phyloP scores from a whole-genome alignment of 2,797 vertebrate genomes.

The Chromobotia macracanthus region DNA sequence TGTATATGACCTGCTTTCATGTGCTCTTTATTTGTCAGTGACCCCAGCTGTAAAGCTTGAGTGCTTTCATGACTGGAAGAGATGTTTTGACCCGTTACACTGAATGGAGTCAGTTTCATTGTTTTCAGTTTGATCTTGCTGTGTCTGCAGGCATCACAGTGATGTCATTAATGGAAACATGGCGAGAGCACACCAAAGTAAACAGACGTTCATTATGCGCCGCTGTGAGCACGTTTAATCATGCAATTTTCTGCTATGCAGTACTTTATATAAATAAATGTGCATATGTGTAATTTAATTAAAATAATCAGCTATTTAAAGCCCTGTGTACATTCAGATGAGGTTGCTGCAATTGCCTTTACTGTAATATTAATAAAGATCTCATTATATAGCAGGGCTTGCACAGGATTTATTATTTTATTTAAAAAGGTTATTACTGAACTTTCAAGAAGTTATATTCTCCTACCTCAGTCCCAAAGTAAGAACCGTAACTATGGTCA shows the following conservation, averaged over 20 bases:
- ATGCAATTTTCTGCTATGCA: background rate
- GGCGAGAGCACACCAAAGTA: background rate
- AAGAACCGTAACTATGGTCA: too few species aligned
- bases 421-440: background rate
- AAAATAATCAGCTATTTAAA: background rate
- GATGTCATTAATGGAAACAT: background rate
- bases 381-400: background rate
- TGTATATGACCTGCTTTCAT: background rate
- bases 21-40: background rate
- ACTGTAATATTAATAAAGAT: background rate
- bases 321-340: background rate
- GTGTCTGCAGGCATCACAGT: constrained; percentile 9
- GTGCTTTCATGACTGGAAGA: constrained; percentile 21
- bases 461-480: too few species aligned
- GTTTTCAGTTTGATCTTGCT: constrained; percentile 4
- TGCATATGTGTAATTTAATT: background rate
- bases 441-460: background rate
- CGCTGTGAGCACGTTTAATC: background rate
- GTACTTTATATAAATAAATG: background rate
- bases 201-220: background rate
- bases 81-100: constrained; percentile 1
- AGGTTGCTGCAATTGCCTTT: background rate
- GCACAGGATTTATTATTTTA: background rate
- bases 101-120: constrained; percentile 21
- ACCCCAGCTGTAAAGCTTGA: background rate